These are phyloP conservation scores for Steinernema hermaphroditum DNA, from an alignment of 2,888 invertebrate genomes.

Conservation along the genomic window DNA sequence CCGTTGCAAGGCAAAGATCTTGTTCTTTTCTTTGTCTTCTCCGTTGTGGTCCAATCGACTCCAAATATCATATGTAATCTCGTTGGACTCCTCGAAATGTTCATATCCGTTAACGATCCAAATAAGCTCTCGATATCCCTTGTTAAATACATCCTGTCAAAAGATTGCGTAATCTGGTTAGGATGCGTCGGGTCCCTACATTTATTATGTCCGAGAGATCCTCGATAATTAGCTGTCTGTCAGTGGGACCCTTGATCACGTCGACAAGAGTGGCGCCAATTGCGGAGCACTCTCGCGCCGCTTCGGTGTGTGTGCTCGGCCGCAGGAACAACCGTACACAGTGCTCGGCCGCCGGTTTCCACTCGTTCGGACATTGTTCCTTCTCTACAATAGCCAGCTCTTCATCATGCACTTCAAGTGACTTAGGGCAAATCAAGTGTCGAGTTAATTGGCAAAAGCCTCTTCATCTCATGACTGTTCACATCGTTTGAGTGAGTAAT, in stretches of 20 bases:
- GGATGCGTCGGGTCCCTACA: neutral
- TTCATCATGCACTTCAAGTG: neutral
- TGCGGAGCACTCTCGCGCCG: conserved; percentile 6
- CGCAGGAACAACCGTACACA: conserved; percentile 14
- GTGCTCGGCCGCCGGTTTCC: conserved; percentile 21
- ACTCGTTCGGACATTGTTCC: conserved; percentile 5
- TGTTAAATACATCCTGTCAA: conserved; percentile 20
- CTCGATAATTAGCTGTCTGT: conserved; percentile 23
- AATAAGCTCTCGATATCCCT: conserved; percentile 18
- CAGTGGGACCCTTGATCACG: conserved; percentile 17
- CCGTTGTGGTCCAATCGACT: neutral
- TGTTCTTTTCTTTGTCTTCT: neutral
- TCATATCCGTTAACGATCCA: conserved; percentile 9
- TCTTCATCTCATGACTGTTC: neutral
- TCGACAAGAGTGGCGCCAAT: conserved; percentile 8
- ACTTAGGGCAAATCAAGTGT: conserved; percentile 16
- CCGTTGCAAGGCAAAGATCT: conserved; percentile 1
- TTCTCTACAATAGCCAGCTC: neutral
- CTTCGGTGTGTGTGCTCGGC: neutral
- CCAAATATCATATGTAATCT: conserved; percentile 5
- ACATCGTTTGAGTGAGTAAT: conserved; percentile 2
- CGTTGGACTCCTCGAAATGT: conserved; percentile 15
- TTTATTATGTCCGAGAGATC: conserved; percentile 18
- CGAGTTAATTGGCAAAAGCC: neutral
- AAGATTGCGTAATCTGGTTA: neutral